These are phyloP conservation scores for Etia nguti DNA, from an alignment of 2,113 vertebrate genomes.

Conservation along the genomic window DNA sequence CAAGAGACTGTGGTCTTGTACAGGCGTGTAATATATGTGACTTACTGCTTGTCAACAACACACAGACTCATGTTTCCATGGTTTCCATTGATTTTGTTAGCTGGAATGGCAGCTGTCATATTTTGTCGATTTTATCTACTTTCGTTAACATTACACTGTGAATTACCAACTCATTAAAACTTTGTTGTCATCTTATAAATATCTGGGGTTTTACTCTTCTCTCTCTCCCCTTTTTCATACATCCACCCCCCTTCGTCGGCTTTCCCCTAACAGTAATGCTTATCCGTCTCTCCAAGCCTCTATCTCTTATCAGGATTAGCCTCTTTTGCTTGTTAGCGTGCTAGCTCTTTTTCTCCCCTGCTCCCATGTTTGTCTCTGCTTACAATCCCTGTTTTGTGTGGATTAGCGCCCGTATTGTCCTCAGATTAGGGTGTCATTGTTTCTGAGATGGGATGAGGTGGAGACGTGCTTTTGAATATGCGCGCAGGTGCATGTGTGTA, in stretches of 20 bases:
- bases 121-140: background rate
- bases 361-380: conserved; percentile 33
- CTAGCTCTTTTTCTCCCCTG: conserved; percentile 8
- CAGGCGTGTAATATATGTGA: background rate
- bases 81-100: background rate
- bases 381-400: conserved; percentile 62
- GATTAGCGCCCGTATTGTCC: conserved; percentile 61
- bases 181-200: background rate
- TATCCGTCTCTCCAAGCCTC: conserved; percentile 28
- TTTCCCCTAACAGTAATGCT: background rate
- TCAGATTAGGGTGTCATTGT: conserved; percentile 61
- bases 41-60: background rate
- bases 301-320: conserved; percentile 65
- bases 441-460: conserved; percentile 30
- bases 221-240: background rate
- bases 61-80: background rate
- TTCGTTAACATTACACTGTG: background rate
- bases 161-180: background rate
- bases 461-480: background rate
- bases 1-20: background rate
- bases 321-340: conserved; percentile 34
- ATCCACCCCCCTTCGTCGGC: background rate
- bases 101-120: background rate
- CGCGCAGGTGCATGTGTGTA: background rate
- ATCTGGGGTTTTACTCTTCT: background rate